phyloP scores from a whole-genome alignment of 2,113 vertebrate genomes.

The Garra rufa region DNA sequence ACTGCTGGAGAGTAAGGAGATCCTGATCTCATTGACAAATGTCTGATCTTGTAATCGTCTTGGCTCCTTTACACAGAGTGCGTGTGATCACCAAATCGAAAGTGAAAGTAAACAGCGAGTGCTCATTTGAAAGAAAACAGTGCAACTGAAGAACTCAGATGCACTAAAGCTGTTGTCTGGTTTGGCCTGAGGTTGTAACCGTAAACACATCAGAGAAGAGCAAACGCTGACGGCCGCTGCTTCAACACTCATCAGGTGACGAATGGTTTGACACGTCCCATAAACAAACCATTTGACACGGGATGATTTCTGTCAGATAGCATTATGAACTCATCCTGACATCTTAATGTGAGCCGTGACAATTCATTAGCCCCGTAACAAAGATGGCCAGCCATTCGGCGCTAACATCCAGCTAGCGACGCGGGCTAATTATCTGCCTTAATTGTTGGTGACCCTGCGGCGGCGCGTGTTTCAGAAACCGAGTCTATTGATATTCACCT shows the following conservation, averaged over 20 bases:
- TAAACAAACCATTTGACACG: conserved; percentile 56
- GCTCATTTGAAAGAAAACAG: too few species aligned
- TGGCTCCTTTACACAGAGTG: too few species aligned
- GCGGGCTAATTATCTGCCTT: conserved; percentile 56
- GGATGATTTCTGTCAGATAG: conserved; percentile 42
- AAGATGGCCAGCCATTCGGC: conserved; percentile 44
- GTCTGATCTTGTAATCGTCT: too few species aligned
- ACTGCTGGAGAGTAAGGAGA: too few species aligned
- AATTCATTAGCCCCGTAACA: conserved; percentile 52
- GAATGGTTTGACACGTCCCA: conserved; percentile 8
- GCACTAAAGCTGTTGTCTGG: too few species aligned
- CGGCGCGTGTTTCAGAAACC: neutral
- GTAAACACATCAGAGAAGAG: too few species aligned
- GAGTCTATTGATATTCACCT: conserved; percentile 17
- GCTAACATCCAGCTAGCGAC: neutral
- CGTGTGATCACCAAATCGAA: too few species aligned
- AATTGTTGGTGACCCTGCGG: conserved; percentile 52
- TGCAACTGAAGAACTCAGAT: too few species aligned
- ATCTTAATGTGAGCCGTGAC: conserved; percentile 52
- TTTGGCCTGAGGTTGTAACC: too few species aligned
- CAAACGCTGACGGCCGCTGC: neutral
- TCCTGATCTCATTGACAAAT: too few species aligned
- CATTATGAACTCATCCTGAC: conserved; percentile 54
- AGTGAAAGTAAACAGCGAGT: too few species aligned
- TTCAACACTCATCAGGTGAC: conserved; percentile 34